Evolutionary conservation across 2,113 vertebrate genomes (phyloP).

Genomic region (Scortum barcoo): DNA sequence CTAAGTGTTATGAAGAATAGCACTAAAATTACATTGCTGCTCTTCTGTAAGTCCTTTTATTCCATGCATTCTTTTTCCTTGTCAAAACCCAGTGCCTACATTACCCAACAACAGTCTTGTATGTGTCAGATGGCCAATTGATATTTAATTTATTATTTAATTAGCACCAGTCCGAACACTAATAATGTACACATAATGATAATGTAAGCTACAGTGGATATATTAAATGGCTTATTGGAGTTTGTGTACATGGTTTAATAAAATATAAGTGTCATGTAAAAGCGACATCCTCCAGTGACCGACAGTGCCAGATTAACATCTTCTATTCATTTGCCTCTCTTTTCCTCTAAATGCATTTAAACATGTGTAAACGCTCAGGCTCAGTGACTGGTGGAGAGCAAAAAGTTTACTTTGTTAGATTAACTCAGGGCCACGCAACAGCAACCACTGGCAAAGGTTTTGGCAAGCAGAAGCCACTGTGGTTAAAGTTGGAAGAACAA

Average conservation of each 20-base stretch:
- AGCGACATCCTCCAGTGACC: not conserved
- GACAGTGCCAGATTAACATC: not conserved
- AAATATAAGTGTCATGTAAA: not conserved
- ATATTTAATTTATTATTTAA: not conserved
- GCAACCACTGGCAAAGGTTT: slow-evolving; percentile 27
- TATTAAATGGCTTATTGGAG: not conserved
- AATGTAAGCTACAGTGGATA: not conserved
- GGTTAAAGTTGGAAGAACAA: slow-evolving; percentile 46
- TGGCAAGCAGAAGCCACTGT: slow-evolving; percentile 27
- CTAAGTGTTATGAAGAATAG: not conserved
- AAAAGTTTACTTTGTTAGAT: slow-evolving; percentile 17
- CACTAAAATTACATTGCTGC: not conserved
- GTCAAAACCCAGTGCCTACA: not conserved
- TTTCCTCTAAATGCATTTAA: not conserved
- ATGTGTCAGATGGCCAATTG: not conserved
- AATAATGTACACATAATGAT: not conserved
- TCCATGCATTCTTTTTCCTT: not conserved
- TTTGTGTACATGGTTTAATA: not conserved
- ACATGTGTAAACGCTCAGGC: slow-evolving; percentile 18
- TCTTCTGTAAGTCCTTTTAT: not conserved
- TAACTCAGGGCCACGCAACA: slow-evolving; percentile 6
- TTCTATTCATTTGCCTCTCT: not conserved
- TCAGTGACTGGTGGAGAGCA: slow-evolving; percentile 4
- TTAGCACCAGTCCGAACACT: not conserved
- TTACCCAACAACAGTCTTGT: not conserved